Evolutionary conservation across 1,140 invertebrate species (phyloP), one percentile per base, ranked within the genome.

Genomic region (Kradibia gibbosae): DNA sequence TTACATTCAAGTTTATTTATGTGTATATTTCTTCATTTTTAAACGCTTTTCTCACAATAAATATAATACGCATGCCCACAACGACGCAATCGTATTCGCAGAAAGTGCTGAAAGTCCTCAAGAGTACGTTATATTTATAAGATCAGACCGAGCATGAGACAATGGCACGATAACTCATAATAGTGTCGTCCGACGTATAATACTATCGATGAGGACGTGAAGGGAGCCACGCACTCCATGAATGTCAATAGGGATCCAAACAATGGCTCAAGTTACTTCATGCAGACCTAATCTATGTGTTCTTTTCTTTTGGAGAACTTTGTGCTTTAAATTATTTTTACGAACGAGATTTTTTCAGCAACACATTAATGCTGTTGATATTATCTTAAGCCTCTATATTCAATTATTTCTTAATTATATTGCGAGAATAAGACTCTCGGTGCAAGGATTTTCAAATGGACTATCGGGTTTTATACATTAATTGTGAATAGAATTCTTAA

Each of bases 81-180:
- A 45, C 34, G 65, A 71, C 1, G 7, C 22, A 80, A 53, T 31
- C 39, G 25, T 31, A 34, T 31, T 71, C n/a, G 13, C 36, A 11
- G 55, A 55, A 36, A 78, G 77, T 78, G 22, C 77, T 42, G n/a
- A 55, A 67, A 8, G 50, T 39, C 10, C 45, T 57, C n/a, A 25
- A 60, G 55, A n/a, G 42, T 48, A 70, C 65, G 71, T 67, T 73
- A 45, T 74, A 53, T 25, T 74, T 65, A 74, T 57, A 50, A 53
- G 42, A 80, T 42, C 71, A 34, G 45, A 1, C 39, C 20, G 48
- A 3, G 3, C 22, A 20, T 5, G 39, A 60, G 50, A 87, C 84
- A 87, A 87, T 87, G 57, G 86, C 73, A n/a, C 86, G 82, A 85
- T 87, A 87, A 86, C 82, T 87, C 83, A 86, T 86, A 86, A 86